phyloP scores from a whole-genome alignment of 2,888 invertebrate genomes.

The Tachina grossa region DNA sequence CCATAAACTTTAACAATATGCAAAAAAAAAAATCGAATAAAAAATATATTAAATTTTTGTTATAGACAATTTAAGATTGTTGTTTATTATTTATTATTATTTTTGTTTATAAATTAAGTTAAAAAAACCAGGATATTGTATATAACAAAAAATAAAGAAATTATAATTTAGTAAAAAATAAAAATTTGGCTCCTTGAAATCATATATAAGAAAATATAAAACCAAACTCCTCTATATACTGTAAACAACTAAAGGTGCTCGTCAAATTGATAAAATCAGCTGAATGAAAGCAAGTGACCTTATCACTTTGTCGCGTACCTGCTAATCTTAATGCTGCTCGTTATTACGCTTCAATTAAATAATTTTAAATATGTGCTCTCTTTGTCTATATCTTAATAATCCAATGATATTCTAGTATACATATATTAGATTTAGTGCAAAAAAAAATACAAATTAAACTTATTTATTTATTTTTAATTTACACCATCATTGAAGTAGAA shows the following conservation, averaged over 20 bases:
- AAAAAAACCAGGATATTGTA: slow-evolving; percentile 46
- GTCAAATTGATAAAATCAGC: not conserved
- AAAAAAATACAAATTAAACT: not conserved
- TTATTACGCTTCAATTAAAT: slow-evolving; percentile 8
- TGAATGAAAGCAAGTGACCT: not conserved
- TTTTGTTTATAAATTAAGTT: slow-evolving; percentile 21
- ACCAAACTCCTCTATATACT: not conserved
- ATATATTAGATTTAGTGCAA: not conserved
- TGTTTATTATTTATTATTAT: slow-evolving; percentile 16
- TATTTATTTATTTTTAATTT: slow-evolving; percentile 75
- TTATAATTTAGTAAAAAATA: slow-evolving; percentile 15
- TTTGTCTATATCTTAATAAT: slow-evolving; percentile 49
- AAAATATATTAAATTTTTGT: slow-evolving; percentile 70
- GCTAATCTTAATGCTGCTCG: slow-evolving; percentile 41
- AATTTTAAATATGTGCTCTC: slow-evolving; percentile 22
- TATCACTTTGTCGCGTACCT: not conserved
- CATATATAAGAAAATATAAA: not conserved
- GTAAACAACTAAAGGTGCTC: not conserved
- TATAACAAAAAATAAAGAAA: slow-evolving; percentile 32
- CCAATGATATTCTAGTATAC: slow-evolving; percentile 8
- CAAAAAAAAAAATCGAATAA: slow-evolving; percentile 67
- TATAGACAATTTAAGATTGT: slow-evolving; percentile 45
- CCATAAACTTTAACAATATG: slow-evolving; percentile 74
- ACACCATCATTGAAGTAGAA: slow-evolving; percentile 79
- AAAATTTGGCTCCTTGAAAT: slow-evolving; percentile 44